Percentiles rank a stretch among this genome's conserved stretches.
phyloP scores from a whole-genome alignment of 1,140 invertebrate species.

The Diorhabda elongata region DNA sequence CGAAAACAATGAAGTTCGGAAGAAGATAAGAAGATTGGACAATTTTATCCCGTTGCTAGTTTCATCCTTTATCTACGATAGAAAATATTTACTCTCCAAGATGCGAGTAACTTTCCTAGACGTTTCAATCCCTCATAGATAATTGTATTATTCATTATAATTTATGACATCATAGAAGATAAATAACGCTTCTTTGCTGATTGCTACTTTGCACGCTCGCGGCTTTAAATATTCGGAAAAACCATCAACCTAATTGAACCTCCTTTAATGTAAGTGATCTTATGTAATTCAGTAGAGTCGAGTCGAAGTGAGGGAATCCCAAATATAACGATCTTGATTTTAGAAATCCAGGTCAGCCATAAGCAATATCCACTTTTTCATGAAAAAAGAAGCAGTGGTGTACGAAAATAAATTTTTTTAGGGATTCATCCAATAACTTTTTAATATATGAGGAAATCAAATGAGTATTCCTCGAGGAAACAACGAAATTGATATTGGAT shows the following conservation, averaged over 20 bases:
- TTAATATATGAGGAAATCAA: too few relatives aligned
- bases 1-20: too few relatives aligned
- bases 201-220: not conserved
- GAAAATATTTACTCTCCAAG: too few relatives aligned
- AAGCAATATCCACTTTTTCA: not conserved
- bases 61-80: too few relatives aligned
- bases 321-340: not conserved
- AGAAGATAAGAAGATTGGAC: too few relatives aligned
- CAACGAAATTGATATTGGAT: too few relatives aligned
- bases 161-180: not conserved
- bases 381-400: not conserved
- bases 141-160: not conserved
- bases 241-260: slow-evolving; percentile 2
- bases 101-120: too few relatives aligned
- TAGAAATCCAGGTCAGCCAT: not conserved
- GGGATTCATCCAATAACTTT: too few relatives aligned
- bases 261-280: slow-evolving; percentile 1
- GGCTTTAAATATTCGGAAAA: not conserved
- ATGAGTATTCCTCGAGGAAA: too few relatives aligned
- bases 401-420: not conserved
- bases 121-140: not conserved
- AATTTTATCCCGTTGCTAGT: too few relatives aligned
- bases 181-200: not conserved
- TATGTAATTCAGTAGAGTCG: not conserved
- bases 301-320: not conserved